Evolutionary conservation across 2,888 invertebrate genomes (phyloP).

Genomic region (Ptychoptera albimana): DNA sequence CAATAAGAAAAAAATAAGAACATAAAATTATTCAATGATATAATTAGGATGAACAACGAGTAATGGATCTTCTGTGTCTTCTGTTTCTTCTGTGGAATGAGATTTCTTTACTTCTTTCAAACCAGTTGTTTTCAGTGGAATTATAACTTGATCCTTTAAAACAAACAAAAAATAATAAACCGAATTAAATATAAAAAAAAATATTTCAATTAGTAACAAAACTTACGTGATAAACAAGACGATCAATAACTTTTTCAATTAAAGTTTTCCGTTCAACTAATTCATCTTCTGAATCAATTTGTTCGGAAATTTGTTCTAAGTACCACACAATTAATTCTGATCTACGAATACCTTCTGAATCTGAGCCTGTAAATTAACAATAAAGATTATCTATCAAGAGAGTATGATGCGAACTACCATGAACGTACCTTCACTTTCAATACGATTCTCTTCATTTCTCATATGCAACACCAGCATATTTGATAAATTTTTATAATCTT

Average conservation of each 20-base stretch:
- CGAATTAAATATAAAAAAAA: not conserved
- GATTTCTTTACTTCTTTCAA: conserved; percentile 9
- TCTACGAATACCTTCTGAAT: conserved; percentile 51
- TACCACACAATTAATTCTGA: conserved; percentile 89
- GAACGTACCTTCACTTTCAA: conserved; percentile 40
- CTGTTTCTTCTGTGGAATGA: conserved; percentile 31
- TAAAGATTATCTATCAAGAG: conserved; percentile 10
- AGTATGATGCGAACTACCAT: too few species aligned
- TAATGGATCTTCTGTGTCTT: conserved; percentile 57
- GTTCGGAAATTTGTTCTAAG: conserved; percentile 67
- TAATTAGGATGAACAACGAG: conserved; percentile 96
- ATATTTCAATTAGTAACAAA: not conserved
- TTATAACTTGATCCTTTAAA: conserved; percentile 29
- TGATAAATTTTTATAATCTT: conserved; percentile 84
- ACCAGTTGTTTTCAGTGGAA: conserved; percentile 24
- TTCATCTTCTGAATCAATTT: conserved; percentile 85
- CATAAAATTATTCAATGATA: conserved; percentile 45
- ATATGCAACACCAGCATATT: conserved; percentile 84
- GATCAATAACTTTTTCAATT: conserved; percentile 86
- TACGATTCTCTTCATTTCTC: conserved; percentile 63
- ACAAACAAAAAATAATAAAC: not conserved
- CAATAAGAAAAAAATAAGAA: conserved; percentile 1
- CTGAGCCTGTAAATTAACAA: conserved; percentile 17
- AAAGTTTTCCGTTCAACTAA: conserved; percentile 73
- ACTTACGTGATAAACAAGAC: conserved; percentile 55